These are phyloP conservation scores for Ellobium chinense DNA, from an alignment of 2,888 invertebrate genomes.

Conservation along the genomic window DNA sequence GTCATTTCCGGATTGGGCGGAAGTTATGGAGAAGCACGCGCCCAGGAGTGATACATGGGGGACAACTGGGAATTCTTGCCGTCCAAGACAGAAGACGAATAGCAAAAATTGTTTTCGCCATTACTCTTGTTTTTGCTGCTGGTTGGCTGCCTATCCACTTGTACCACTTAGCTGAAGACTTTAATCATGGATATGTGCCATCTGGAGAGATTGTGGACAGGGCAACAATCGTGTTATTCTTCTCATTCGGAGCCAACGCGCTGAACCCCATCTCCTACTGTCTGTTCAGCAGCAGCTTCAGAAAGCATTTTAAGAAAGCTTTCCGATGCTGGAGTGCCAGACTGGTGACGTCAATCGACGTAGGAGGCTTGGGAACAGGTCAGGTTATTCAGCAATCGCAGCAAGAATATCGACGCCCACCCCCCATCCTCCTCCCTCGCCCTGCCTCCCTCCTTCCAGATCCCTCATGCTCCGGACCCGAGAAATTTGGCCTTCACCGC, in stretches of 20 bases:
- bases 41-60: constrained; percentile 26
- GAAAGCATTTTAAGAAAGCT: constrained; percentile 47
- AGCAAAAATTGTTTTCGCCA: constrained; percentile 52
- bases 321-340: constrained; percentile 11
- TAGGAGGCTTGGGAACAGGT: neutral
- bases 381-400: neutral
- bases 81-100: constrained; percentile 48
- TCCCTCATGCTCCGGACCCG: neutral
- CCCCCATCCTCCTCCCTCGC: neutral
- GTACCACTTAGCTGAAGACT: constrained; percentile 48
- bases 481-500: neutral
- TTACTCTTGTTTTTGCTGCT: constrained; percentile 51
- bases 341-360: neutral
- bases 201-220: constrained; percentile 35
- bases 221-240: constrained; percentile 43
- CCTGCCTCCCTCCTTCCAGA: neutral
- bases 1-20: constrained; percentile 51
- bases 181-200: constrained; percentile 33
- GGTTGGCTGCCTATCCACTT: constrained; percentile 55
- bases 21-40: constrained; percentile 47
- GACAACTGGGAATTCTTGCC: constrained; percentile 28
- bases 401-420: neutral
- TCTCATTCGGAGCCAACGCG: constrained; percentile 53
- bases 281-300: constrained; percentile 49
- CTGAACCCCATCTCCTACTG: constrained; percentile 54